Evolutionary conservation across 2,113 vertebrate genomes (phyloP), one percentile per base, ranked within the genome.

Genomic region (Ancistrus triradiatus): DNA sequence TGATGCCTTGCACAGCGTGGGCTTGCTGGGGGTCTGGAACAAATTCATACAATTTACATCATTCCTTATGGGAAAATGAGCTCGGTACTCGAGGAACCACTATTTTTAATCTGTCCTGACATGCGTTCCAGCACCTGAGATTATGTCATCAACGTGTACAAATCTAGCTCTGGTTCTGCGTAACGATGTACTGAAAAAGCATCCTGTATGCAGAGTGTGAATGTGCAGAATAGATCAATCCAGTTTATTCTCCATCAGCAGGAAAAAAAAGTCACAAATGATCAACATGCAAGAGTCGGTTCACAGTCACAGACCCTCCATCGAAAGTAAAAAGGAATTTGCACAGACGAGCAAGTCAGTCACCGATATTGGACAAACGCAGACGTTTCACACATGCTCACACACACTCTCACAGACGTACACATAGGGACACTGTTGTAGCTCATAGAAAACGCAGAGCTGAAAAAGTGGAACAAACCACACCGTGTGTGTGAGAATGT

Each of bases 321-420:
- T 59, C 50, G 37, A 63, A 19, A 67, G 72, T 65, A 35, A 37
- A 69, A 59, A 50, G 22, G 10, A 63, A 72, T 77, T 69, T 66
- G 61, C 68, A 50, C 59, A 37, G 68, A 69, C 61, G 49, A 73
- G 70, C 74, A n/a, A 67, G 68, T 66, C 63, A 68, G 59, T 63
- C 51, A 62, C 59, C 59, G 44, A 68, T n/a, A 42, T 64, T 74
- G 83, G 83, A 86, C 79, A 79, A 81, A 82, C 76, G 72, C 79
- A 76, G 74, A 75, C 77, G 51, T 69, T 76, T 71, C 55, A 43
- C 40, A 49, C 21, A 55, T 1, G 13, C 27, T 10, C 49, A 38
- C 40, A 43, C 51, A 79, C 37, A n/a, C 65, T 42, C 55, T 5
- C 53, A 31, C 63, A 38, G 18, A 59, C 43, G 28, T 37, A 55